Percentiles rank a stretch among this genome's conserved stretches.
phyloP scores from a whole-genome alignment of 2,888 invertebrate species.

The Brenthis ino region DNA sequence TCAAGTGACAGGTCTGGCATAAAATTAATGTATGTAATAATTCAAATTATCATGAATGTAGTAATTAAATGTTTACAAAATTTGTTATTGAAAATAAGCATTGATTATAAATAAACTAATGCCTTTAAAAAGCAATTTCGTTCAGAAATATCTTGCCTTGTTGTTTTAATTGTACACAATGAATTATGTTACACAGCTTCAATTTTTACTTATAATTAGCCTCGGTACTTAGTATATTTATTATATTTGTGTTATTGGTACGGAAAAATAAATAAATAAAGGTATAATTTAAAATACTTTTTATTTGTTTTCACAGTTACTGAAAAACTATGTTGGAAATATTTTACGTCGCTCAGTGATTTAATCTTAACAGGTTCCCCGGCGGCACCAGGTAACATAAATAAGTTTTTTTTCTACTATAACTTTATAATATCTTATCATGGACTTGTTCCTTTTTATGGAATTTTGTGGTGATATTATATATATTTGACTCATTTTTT shows the following conservation, averaged over 20 bases:
- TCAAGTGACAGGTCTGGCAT: too few species aligned
- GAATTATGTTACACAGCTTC: not conserved
- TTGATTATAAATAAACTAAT: constrained; percentile 11
- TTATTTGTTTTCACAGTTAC: constrained; percentile 24
- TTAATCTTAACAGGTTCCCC: constrained; percentile 25
- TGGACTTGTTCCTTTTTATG: too few species aligned
- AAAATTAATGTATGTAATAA: too few species aligned
- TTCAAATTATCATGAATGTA: not conserved
- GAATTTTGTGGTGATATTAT: too few species aligned
- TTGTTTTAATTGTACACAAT: constrained; percentile 1
- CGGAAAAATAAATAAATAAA: too few species aligned
- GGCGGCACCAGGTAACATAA: constrained; percentile 29
- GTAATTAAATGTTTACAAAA: not conserved
- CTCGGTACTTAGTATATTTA: too few species aligned
- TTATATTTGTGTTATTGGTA: too few species aligned
- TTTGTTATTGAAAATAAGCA: constrained; percentile 2
- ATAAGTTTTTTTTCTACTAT: not conserved
- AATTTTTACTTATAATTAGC: too few species aligned
- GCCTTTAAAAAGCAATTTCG: not conserved
- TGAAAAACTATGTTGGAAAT: constrained; percentile 27
- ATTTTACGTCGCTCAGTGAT: constrained; percentile 28
- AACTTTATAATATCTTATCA: too few species aligned
- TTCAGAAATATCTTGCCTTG: not conserved
- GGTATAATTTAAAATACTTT: not conserved
- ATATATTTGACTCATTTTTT: too few species aligned